Evolutionary conservation across 2,797 vertebrate species (phyloP), one percentile per base, ranked within the genome.

Genomic region (Ispidina lecontei): DNA sequence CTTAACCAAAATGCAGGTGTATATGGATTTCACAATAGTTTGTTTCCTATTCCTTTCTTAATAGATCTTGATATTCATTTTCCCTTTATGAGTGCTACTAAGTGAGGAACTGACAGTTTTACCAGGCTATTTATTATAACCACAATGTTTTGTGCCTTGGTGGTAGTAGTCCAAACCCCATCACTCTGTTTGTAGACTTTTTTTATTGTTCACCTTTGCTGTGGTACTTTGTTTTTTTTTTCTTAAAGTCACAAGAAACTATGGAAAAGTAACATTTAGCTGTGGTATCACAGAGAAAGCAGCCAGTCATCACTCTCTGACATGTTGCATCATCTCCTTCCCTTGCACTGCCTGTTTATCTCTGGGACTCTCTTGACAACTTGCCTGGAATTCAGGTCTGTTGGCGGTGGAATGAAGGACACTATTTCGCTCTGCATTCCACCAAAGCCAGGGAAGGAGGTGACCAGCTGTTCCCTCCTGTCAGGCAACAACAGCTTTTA

Each of bases 401-500:
- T 5, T 41, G n/a, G 35, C 2, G 5, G n/a, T 35, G 71, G 59
- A 88, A 84, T 0, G 2, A 73, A 80, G 12, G 33, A 60, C 74
- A 21, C 12, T 4, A 16, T 90, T 92, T 96, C 0, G 0, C 55
- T 89, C 44, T 52, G 47, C 59, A 54, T 94, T 92, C 56, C 52
- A 64, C 37, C 33, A 81, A 90, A 84, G 26, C 16, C 0, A 0
- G 18, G 23, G 12, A 75, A 86, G 84, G 51, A 90, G 21, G 9
- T 64, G 54, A 73, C 49, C 81, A 93, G 73, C 87, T 93, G 87
- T 81, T 88, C 12, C 44, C 44, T 69, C 85, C 72, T 3, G 0
- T 59, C 17, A 43, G 64, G 89, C 76, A 87, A 20, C 71, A 91
- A 31, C 39, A 75, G 28, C 33, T 86, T 96, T 93, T 84, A 92